Percentiles rank a stretch among this genome's conserved stretches.
Evolutionary conservation across 1,140 invertebrate genomes (phyloP).

Genomic region (Diabrotica undecimpunctata): DNA sequence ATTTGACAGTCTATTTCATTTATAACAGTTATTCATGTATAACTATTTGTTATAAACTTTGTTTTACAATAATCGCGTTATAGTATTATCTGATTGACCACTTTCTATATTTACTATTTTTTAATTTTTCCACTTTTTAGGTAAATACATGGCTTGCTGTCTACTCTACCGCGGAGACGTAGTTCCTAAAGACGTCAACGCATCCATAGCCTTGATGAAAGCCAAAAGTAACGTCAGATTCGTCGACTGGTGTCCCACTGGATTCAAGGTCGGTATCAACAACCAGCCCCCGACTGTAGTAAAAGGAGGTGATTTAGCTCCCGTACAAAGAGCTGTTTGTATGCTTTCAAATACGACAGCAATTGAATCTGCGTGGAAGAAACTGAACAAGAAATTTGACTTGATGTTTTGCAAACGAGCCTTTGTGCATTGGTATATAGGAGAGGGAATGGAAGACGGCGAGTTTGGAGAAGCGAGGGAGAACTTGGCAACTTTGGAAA

Average conservation of each 20-base stretch:
- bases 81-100: no score
- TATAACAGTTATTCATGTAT: no score
- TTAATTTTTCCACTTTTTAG: slow-evolving; percentile 39
- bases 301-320: slow-evolving; percentile 75
- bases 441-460: slow-evolving; percentile 80
- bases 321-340: slow-evolving; percentile 78
- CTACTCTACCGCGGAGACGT: slow-evolving; percentile 64
- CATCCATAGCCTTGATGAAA: slow-evolving; percentile 78
- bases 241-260: slow-evolving; percentile 79
- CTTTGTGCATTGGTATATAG: slow-evolving; percentile 76
- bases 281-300: slow-evolving; percentile 82
- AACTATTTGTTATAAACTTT: no score
- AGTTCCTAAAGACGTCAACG: slow-evolving; percentile 59
- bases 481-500: slow-evolving; percentile 73
- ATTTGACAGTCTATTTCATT: no score
- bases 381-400: slow-evolving; percentile 77
- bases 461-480: slow-evolving; percentile 82
- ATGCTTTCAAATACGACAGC: slow-evolving; percentile 84
- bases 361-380: slow-evolving; percentile 68
- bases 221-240: slow-evolving; percentile 81
- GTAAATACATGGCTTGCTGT: slow-evolving; percentile 88
- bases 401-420: slow-evolving; percentile 74
- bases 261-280: slow-evolving; percentile 73
- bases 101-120: no score
- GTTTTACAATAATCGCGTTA: no score